Evolutionary conservation across 2,797 vertebrate species (phyloP).

Genomic region (Halcyon leucocephala): DNA sequence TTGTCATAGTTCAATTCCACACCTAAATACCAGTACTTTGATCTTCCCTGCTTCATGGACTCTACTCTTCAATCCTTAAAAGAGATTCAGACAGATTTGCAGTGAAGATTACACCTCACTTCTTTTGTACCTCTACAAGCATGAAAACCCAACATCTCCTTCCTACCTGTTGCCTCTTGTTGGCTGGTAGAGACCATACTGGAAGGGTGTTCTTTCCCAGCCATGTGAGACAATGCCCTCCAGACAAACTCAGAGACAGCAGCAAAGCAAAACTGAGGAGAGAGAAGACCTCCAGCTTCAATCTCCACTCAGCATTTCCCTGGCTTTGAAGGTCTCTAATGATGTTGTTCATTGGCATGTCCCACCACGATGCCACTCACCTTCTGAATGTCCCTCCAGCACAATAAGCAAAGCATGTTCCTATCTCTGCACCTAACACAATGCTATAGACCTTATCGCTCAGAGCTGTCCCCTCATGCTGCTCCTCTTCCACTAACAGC

Average conservation of each 20-base stretch:
- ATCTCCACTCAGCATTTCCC: not conserved
- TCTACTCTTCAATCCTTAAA: not conserved
- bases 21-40: constrained; percentile 28
- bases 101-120: not conserved
- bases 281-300: not conserved
- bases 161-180: fast-evolving
- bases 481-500: fast-evolving
- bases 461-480: not conserved
- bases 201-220: not conserved
- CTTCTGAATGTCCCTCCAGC: not conserved
- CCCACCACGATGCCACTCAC: not conserved
- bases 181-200: not conserved
- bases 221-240: not conserved
- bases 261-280: not conserved
- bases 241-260: not conserved
- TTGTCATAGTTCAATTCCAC: not conserved
- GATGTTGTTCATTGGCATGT: not conserved
- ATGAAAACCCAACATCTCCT: not conserved
- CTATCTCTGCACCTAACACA: not conserved
- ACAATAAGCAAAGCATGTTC: not conserved
- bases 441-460: not conserved
- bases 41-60: not conserved
- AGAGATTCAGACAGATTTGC: not conserved
- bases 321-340: not conserved
- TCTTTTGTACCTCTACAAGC: not conserved